Base-by-base conservation (phyloP, 2,888 invertebrate species). In the Parnassius orleans region DNA sequence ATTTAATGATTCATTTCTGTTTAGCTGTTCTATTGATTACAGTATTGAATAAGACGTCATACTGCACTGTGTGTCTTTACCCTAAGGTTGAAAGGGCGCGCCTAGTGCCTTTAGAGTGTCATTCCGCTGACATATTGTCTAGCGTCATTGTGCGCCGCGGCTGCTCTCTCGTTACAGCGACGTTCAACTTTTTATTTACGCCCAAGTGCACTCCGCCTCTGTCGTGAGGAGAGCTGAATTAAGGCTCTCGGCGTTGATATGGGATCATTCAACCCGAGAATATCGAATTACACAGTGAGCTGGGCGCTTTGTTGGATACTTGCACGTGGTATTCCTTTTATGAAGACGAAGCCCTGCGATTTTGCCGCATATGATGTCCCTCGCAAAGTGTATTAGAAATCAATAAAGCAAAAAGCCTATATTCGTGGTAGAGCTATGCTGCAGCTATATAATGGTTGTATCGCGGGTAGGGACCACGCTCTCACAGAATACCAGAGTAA, bases 151-250 rank as follows among this genome's bases (percentile, higher is more conserved):
- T 90, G 84, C 85, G 79, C 74, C 73, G 78, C 76, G 71, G 74
- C 72, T 75, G 77, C 78, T 80, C 80, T 80, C 83, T 84, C 84
- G 84, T 86, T 85, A 89, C 85, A 83, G 73, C 84, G 83, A 65
- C 68, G 88, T 78, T 89, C 87, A 88, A 86, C 87, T 89, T 90
- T 90, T 90, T 91, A 90, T 90, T 91, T 89, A 90, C 89, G 86
- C 88, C 82, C 84, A 87, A 90, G 90, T 89, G 88, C 90, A 88
- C 90, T 90, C 83, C 75, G 83, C 80, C 80, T 83, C 83, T 81
- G 85, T 87, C 82, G 77, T 80, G 83, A 83, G 78, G 82, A 87
- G 89, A 83, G 86, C 84, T 82, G 89, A 89, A 90, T 90, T 89
- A 90, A 88, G 87, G 87, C 83, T 84, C 89, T 89, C 84, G 72